Evolutionary conservation across 2,888 invertebrate species (phyloP).

Genomic region (Drosophila percnosoma): DNA sequence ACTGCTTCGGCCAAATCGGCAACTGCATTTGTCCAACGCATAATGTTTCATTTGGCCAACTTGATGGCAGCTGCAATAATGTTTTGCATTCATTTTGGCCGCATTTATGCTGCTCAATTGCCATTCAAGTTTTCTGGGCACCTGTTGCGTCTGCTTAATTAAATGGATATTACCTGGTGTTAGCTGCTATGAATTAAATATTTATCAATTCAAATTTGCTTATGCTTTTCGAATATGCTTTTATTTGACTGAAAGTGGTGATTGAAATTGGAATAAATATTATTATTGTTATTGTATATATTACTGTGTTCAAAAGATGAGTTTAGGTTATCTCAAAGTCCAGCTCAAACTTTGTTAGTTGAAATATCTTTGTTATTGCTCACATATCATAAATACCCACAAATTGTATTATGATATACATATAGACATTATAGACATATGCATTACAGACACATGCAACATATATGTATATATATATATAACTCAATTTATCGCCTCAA

Average conservation of each 20-base stretch:
- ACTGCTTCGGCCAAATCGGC: conserved; percentile 44
- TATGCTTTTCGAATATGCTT: conserved; percentile 6
- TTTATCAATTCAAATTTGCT: conserved; percentile 9
- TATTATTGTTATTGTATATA: not conserved
- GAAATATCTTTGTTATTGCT: not conserved
- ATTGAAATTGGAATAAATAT: not conserved
- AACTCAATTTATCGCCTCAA: conserved; percentile 8
- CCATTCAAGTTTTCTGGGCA: conserved; percentile 30
- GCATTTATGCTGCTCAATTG: conserved; percentile 11
- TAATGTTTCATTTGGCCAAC: conserved; percentile 45
- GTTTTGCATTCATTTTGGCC: conserved; percentile 15
- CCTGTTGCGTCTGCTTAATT: conserved; percentile 41
- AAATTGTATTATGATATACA: not conserved
- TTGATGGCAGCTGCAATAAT: conserved; percentile 20
- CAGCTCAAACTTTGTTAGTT: not conserved
- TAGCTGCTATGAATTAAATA: conserved; percentile 21
- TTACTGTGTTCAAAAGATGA: not conserved
- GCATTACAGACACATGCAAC: no score
- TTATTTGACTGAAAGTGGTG: not conserved
- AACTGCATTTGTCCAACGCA: conserved; percentile 51
- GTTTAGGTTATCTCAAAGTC: not conserved
- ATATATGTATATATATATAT: not conserved
- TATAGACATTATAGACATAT: no score
- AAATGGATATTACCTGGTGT: conserved; percentile 37
- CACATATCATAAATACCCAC: not conserved